A percentile compares a stretch with the other conserved stretches of the same genome.
These are phyloP conservation scores for Synanthedon myopaeformis DNA, from an alignment of 2,888 invertebrate species.

Conservation along the genomic window DNA sequence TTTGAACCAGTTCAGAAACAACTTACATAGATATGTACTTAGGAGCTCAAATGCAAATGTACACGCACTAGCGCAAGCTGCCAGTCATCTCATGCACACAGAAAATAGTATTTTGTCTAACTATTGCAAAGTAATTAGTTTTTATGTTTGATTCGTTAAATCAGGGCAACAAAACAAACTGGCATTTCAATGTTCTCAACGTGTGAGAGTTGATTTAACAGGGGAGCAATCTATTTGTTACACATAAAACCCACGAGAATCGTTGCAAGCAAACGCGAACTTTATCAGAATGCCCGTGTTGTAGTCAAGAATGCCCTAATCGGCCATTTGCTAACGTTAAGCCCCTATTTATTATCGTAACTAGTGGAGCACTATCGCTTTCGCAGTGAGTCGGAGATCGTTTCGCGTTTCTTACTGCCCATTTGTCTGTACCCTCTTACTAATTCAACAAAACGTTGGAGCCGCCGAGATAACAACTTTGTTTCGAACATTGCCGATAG, in stretches of 20 bases:
- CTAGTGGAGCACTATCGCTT: constrained; percentile 59
- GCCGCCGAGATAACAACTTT: constrained; percentile 43
- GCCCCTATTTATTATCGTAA: constrained; percentile 59
- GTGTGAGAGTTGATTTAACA: constrained; percentile 35
- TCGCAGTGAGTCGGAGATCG: constrained; percentile 39
- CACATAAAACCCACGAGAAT: constrained; percentile 44
- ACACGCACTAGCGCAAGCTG: no score
- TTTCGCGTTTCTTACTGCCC: constrained; percentile 45
- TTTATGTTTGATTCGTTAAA: not conserved
- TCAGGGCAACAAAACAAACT: constrained; percentile 1
- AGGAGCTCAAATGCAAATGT: no score
- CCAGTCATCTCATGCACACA: no score
- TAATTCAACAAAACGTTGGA: constrained; percentile 55
- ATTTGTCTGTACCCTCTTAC: constrained; percentile 55
- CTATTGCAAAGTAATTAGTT: not conserved
- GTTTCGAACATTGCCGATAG: constrained; percentile 36
- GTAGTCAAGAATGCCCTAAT: constrained; percentile 60
- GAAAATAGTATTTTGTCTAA: not conserved
- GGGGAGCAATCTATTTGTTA: constrained; percentile 36
- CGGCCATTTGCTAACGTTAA: constrained; percentile 55
- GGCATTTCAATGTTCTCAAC: constrained; percentile 5
- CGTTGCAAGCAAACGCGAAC: constrained; percentile 53
- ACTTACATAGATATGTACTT: no score
- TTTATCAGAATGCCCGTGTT: constrained; percentile 57
- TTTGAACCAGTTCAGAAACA: no score